A percentile compares a stretch with the other conserved stretches of the same genome.
These are phyloP conservation scores for Mungos mungo DNA, from an alignment of 2,113 vertebrate genomes.

Conservation along the genomic window DNA sequence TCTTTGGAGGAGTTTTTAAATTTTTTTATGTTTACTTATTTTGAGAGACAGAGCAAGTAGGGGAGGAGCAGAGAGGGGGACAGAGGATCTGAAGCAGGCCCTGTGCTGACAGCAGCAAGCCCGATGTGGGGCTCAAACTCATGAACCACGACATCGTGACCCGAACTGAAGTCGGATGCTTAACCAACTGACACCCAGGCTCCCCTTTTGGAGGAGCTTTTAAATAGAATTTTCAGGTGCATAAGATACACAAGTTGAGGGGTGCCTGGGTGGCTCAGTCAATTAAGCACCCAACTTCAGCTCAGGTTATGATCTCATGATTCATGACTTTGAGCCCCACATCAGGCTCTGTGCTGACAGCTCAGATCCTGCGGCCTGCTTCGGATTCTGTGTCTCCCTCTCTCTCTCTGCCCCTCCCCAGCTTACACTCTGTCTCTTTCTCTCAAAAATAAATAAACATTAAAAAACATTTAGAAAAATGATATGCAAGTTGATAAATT, in stretches of 20 bases:
- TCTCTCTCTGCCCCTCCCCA: too few relatives aligned
- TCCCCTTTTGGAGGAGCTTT: neutral
- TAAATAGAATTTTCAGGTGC: conserved; percentile 36
- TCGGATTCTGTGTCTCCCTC: too few relatives aligned
- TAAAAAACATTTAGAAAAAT: too few relatives aligned
- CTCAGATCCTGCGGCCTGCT: too few relatives aligned
- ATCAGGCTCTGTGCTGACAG: too few relatives aligned
- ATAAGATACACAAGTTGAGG: neutral
- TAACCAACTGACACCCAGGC: neutral
- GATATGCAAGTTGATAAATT: neutral
- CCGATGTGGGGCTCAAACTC: neutral
- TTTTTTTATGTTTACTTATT: neutral
- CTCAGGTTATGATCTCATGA: too few relatives aligned
- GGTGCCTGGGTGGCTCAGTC: too few relatives aligned
- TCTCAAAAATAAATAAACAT: too few relatives aligned
- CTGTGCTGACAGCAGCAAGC: neutral
- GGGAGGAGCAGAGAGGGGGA: neutral
- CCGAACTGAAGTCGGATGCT: neutral
- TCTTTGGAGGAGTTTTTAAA: neutral
- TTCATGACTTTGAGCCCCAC: too few relatives aligned
- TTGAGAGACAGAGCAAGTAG: neutral
- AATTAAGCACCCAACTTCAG: too few relatives aligned
- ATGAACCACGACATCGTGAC: neutral
- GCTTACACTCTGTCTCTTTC: too few relatives aligned
- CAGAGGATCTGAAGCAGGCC: neutral